phyloP scores from a whole-genome alignment of 2,113 vertebrate genomes.

The Pseudorhombus dupliciocellatus region DNA sequence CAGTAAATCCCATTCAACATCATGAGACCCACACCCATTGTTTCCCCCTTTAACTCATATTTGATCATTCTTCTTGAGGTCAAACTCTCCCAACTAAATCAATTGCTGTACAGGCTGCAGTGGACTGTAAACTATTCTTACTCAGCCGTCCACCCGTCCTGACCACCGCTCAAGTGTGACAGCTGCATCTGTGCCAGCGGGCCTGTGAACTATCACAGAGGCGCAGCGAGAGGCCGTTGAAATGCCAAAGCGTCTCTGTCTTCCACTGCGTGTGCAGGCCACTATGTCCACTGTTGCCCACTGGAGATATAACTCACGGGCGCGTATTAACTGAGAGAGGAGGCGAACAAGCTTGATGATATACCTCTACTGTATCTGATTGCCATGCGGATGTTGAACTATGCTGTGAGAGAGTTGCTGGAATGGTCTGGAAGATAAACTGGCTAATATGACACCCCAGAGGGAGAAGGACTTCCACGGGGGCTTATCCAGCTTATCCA shows the following conservation, averaged over 20 bases:
- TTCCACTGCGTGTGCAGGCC: constrained; percentile 13
- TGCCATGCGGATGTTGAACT: constrained; percentile 72
- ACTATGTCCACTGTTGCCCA: constrained; percentile 42
- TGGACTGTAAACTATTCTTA: constrained; percentile 35
- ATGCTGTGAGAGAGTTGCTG: constrained; percentile 61
- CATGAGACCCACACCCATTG: background rate
- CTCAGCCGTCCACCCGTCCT: constrained; percentile 15
- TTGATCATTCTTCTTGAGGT: background rate
- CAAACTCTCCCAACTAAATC: constrained; percentile 8
- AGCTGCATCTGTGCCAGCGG: constrained; percentile 52
- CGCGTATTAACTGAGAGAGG: constrained; percentile 57
- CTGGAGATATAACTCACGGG: constrained; percentile 60
- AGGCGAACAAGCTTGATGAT: constrained; percentile 59
- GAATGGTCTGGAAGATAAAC: constrained; percentile 68
- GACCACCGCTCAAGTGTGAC: constrained; percentile 47
- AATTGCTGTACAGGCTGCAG: constrained; percentile 2
- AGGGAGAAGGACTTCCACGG: constrained; percentile 41
- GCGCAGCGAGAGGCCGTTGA: constrained; percentile 48
- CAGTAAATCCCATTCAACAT: background rate
- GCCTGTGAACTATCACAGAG: constrained; percentile 52
- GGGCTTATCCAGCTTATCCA: constrained; percentile 57
- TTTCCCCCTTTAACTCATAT: background rate
- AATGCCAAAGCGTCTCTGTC: constrained; percentile 63
- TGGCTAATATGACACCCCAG: constrained; percentile 59
- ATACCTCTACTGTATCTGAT: constrained; percentile 56